These are phyloP conservation scores for Monoplex corrugatus DNA, from an alignment of 2,888 invertebrate genomes.

Conservation along the genomic window DNA sequence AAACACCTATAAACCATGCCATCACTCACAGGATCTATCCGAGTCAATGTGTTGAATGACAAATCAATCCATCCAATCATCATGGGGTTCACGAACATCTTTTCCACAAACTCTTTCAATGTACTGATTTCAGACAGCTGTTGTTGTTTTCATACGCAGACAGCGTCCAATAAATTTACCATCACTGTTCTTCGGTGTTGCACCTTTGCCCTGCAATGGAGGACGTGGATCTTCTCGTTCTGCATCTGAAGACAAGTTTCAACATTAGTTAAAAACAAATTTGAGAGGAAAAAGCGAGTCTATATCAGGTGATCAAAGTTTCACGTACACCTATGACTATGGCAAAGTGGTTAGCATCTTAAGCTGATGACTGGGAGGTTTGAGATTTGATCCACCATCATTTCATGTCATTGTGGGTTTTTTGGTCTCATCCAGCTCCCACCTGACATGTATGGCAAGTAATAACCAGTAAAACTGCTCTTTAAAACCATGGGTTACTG, in stretches of 20 bases:
- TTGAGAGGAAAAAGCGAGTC: no score
- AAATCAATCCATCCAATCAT: slow-evolving; percentile 79
- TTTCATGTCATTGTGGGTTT: no score
- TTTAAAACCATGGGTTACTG: no score
- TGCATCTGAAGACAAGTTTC: slow-evolving; percentile 58
- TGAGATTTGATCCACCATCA: no score
- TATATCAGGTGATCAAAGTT: no score
- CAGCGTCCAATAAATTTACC: slow-evolving; percentile 63
- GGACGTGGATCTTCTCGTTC: slow-evolving; percentile 67
- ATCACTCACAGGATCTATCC: slow-evolving; percentile 72
- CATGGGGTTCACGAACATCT: slow-evolving; percentile 68
- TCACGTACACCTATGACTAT: no score
- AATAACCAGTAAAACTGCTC: no score
- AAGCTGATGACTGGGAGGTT: no score
- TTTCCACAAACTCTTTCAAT: slow-evolving; percentile 60
- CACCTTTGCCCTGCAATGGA: slow-evolving; percentile 59
- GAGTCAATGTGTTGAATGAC: slow-evolving; percentile 77
- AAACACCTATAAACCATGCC: not conserved
- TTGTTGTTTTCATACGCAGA: slow-evolving; percentile 78
- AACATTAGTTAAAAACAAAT: no score
- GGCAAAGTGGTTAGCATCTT: no score
- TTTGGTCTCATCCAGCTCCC: no score
- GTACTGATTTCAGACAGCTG: slow-evolving; percentile 66
- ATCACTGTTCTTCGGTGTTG: slow-evolving; percentile 35
- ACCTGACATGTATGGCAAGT: no score